Evolutionary conservation across 30 jellyfish, hydroid and myxozoan genomes (phyloP).

Genomic region (Chrysaora quinquecirrha): DNA sequence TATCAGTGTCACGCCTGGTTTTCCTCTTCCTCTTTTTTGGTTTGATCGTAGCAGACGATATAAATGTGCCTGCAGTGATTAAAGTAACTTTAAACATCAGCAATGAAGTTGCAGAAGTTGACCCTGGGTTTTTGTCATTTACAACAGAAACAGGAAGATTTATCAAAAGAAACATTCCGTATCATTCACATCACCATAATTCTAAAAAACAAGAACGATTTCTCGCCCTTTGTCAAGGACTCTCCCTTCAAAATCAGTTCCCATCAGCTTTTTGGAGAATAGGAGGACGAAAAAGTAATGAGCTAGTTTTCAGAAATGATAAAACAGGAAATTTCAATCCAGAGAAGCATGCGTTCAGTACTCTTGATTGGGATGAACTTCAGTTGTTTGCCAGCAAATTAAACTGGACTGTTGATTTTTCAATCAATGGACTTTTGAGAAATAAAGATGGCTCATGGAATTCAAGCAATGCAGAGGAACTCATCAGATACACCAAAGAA

Average conservation of each 20-base stretch:
- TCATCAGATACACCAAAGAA: conserved; percentile 6
- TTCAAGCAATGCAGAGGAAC: conserved; percentile 38
- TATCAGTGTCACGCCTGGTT: neutral
- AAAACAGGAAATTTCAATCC: conserved; percentile 3
- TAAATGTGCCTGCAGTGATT: neutral
- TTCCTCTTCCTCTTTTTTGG: neutral
- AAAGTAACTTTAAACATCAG: neutral
- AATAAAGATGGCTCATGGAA: conserved; percentile 62
- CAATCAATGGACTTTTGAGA: conserved; percentile 34
- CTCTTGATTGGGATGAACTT: conserved; percentile 25
- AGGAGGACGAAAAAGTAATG: conserved; percentile 34
- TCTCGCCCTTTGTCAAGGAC: conserved; percentile 3
- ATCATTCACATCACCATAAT: neutral
- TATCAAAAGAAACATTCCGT: conserved; percentile 4
- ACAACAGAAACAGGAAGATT: conserved; percentile 5
- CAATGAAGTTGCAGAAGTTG: neutral
- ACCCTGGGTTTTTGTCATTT: neutral
- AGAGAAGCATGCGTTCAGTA: neutral
- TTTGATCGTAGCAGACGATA: neutral
- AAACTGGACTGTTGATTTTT: conserved; percentile 25
- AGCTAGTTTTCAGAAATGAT: neutral
- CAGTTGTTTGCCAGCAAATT: conserved; percentile 12
- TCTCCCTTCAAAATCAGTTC: neutral
- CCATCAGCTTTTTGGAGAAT: conserved; percentile 28
- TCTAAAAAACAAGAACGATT: conserved; percentile 3